phyloP scores from a whole-genome alignment of 2,113 vertebrate genomes.

The Cyprinodon tularosa region DNA sequence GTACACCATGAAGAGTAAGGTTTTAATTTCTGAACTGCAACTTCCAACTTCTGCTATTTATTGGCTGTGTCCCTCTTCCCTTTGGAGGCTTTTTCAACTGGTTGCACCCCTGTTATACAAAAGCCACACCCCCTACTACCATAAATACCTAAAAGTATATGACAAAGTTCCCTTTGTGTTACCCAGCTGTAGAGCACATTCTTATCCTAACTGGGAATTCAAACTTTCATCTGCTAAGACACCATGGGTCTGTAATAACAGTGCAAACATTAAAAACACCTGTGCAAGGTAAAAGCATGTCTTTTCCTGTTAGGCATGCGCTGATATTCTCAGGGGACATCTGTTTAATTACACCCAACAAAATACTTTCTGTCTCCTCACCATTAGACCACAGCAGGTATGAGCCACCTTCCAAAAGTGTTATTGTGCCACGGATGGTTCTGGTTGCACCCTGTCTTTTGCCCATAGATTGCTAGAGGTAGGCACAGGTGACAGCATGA shows the following conservation, averaged over 20 bases:
- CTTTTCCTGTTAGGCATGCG: conserved; percentile 54
- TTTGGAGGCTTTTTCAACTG: conserved; percentile 48
- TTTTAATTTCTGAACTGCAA: conserved; percentile 24
- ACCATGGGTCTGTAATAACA: conserved; percentile 35
- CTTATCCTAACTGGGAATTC: conserved; percentile 56
- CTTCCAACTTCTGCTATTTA: conserved; percentile 64
- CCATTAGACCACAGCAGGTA: no score
- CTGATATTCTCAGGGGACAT: conserved; percentile 16
- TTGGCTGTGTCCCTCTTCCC: conserved; percentile 63
- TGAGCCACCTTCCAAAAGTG: no score
- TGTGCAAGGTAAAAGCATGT: conserved; percentile 42
- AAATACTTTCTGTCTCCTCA: no score
- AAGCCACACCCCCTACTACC: not conserved
- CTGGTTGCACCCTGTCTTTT: no score
- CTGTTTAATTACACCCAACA: conserved; percentile 50
- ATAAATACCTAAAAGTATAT: not conserved
- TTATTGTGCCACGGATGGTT: no score
- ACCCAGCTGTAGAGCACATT: conserved; percentile 32
- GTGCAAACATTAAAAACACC: conserved; percentile 21
- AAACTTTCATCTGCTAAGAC: conserved; percentile 32
- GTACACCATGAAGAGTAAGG: conserved; percentile 13
- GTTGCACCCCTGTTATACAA: conserved; percentile 10
- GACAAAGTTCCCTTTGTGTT: not conserved
- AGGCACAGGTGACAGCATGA: no score
- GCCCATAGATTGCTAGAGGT: no score